A percentile compares a stretch with the other conserved stretches of the same genome.
These are phyloP conservation scores for Enteromius argenteus DNA, from an alignment of 2,797 vertebrate species.

Conservation along the genomic window DNA sequence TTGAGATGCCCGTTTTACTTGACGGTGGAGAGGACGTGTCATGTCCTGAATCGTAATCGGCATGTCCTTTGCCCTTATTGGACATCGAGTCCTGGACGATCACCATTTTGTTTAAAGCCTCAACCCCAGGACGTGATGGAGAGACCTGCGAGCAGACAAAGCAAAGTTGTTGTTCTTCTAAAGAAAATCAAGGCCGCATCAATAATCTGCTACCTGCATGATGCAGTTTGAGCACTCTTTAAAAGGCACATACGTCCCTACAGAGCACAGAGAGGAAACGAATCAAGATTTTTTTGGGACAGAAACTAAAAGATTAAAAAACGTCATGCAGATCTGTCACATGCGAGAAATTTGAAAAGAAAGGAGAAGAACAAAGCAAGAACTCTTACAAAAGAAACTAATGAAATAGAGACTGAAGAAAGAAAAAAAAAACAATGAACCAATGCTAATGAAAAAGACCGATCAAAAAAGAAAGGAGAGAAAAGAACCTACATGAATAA, in stretches of 20 bases:
- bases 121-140: conserved; percentile 84
- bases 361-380: conserved; percentile 48
- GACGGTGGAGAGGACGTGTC: conserved; percentile 95
- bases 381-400: conserved; percentile 47
- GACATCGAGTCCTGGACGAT: conserved; percentile 75
- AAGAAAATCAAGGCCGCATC: conserved; percentile 12
- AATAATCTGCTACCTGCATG: conserved; percentile 82
- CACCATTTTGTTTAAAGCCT: conserved; percentile 83
- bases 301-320: conserved; percentile 85
- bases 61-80: conserved; percentile 79
- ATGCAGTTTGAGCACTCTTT: conserved; percentile 85
- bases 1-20: conserved; percentile 85
- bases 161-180: conserved; percentile 67
- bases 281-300: conserved; percentile 67
- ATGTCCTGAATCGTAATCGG: conserved; percentile 97
- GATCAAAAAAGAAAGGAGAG: conserved; percentile 72
- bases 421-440: conserved; percentile 66
- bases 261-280: conserved; percentile 84
- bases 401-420: conserved; percentile 72
- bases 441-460: conserved; percentile 68
- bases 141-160: conserved; percentile 94
- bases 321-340: conserved; percentile 94
- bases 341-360: conserved; percentile 84
- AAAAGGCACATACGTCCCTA: conserved; percentile 85
- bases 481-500: conserved; percentile 71